A percentile compares a stretch with the other conserved stretches of the same genome.
Conservation (phyloP, 2,113 vertebrate genomes). For the Mustelus asterias region DNA sequence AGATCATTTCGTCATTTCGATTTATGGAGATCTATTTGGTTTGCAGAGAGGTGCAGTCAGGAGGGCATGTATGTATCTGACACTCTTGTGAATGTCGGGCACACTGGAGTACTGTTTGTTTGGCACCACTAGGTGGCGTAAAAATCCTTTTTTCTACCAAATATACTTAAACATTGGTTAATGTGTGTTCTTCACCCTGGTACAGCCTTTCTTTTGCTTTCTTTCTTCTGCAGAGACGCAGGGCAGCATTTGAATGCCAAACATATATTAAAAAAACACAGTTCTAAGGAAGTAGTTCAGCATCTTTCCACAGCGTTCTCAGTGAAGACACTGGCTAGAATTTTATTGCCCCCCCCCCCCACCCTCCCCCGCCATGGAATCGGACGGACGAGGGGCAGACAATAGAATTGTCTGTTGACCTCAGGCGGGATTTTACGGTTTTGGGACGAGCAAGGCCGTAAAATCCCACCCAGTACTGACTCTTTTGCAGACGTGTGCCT, state of each 20-base stretch:
- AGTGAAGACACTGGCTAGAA: background rate
- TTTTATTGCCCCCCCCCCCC: too few species aligned
- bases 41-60: background rate
- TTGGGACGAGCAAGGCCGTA: too few species aligned
- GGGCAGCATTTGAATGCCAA: background rate
- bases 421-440: too few species aligned
- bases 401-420: too few species aligned
- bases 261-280: background rate
- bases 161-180: background rate
- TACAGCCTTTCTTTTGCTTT: background rate
- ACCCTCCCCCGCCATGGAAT: too few species aligned
- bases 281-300: background rate
- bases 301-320: background rate
- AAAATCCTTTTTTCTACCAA: background rate
- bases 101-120: background rate
- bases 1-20: background rate
- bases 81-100: background rate
- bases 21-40: background rate
- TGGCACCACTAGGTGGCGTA: slow-evolving; percentile 25
- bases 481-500: background rate
- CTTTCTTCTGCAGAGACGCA: background rate
- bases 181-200: too few species aligned
- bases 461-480: too few species aligned
- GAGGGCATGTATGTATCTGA: background rate
- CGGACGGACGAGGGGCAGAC: too few species aligned